These are phyloP conservation scores for Sebastes kiyomatsui DNA, from an alignment of 2,797 vertebrate species.

Conservation along the genomic window DNA sequence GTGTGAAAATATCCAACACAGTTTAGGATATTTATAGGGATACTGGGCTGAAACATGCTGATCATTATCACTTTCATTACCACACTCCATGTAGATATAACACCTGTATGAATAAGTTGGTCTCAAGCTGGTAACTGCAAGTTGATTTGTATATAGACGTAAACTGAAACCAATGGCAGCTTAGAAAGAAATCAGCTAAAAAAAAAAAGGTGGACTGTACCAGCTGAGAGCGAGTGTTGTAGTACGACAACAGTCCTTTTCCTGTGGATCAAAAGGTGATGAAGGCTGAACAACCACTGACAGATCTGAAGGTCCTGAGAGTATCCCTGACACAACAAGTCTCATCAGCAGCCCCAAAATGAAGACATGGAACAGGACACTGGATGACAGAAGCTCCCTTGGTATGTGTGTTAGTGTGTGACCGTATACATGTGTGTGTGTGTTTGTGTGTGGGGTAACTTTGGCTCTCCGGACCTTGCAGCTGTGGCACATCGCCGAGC, in stretches of 20 bases:
- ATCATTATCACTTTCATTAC: neutral
- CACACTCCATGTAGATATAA: neutral
- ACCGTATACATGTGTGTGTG: neutral
- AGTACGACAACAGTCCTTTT: constrained; percentile 22
- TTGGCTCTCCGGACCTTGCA: constrained; percentile 51
- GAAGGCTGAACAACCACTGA: constrained; percentile 48
- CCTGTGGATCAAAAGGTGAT: constrained; percentile 46
- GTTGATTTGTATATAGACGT: neutral
- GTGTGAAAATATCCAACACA: neutral
- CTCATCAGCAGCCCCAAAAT: constrained; percentile 57
- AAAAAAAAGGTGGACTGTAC: neutral
- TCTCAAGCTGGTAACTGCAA: neutral
- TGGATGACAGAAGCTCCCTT: constrained; percentile 56
- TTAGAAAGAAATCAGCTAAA: neutral
- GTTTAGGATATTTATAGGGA: neutral
- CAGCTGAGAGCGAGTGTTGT: neutral
- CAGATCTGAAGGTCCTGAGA: constrained; percentile 50
- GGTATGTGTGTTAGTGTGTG: constrained; percentile 25
- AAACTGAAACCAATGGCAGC: neutral
- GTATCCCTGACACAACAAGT: constrained; percentile 42
- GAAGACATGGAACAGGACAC: constrained; percentile 64
- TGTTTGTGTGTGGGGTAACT: constrained; percentile 12
- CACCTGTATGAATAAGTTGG: neutral
- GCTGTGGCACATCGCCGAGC: constrained; percentile 47
- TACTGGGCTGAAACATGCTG: neutral